Percentiles rank a stretch among this genome's conserved stretches.
These are phyloP conservation scores for Idris sp. DNA, from an alignment of 1,140 invertebrate genomes.

Conservation along the genomic window DNA sequence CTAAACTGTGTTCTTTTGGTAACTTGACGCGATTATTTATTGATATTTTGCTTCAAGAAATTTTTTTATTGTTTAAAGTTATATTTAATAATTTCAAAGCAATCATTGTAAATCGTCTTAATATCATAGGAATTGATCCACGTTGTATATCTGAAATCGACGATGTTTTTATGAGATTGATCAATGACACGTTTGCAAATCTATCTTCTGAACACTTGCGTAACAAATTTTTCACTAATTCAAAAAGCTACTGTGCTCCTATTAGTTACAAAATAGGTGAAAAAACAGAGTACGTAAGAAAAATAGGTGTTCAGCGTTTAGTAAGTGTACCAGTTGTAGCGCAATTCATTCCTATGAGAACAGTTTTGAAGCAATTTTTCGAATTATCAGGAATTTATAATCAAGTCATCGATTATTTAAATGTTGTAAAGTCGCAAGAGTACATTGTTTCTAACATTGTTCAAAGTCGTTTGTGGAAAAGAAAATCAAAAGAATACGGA, in stretches of 20 bases:
- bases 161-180: no score
- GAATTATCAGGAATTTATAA: slow-evolving; percentile 30
- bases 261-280: not conserved
- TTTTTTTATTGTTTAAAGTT: no score
- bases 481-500: slow-evolving; percentile 11
- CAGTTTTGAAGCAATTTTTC: slow-evolving; percentile 48
- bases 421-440: slow-evolving; percentile 16
- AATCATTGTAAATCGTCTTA: no score
- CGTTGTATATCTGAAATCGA: no score
- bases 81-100: no score
- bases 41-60: no score
- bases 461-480: slow-evolving; percentile 65
- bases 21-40: no score
- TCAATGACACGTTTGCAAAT: no score
- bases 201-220: slow-evolving; percentile 5
- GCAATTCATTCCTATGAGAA: slow-evolving; percentile 40
- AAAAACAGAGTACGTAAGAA: slow-evolving; percentile 7
- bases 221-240: not conserved
- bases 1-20: no score
- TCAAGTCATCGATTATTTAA: slow-evolving; percentile 14
- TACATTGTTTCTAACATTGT: slow-evolving; percentile 52
- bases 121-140: no score
- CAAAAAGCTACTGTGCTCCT: not conserved
- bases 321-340: slow-evolving; percentile 39
- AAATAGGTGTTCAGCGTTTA: no score